These are phyloP conservation scores for Hepsetus odoe DNA, from an alignment of 2,113 vertebrate genomes.

Conservation along the genomic window DNA sequence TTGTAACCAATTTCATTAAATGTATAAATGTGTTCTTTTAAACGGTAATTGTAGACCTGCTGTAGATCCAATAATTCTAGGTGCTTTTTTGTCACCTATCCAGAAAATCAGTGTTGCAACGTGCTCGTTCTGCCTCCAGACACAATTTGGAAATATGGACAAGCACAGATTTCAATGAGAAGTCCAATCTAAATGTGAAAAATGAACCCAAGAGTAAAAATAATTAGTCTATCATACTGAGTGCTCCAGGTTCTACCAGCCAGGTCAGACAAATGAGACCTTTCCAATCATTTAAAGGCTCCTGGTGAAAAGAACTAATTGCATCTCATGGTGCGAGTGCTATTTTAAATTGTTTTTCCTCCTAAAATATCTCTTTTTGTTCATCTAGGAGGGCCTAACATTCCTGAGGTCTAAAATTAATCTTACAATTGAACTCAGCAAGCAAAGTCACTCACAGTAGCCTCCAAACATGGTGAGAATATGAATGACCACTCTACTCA, in stretches of 20 bases:
- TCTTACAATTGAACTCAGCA: constrained; percentile 34
- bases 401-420: constrained; percentile 4
- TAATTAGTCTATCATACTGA: constrained; percentile 46
- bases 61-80: no score
- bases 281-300: constrained; percentile 32
- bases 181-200: constrained; percentile 10
- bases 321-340: background rate
- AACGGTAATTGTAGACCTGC: no score
- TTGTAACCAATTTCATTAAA: no score
- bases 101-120: no score
- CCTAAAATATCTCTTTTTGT: background rate
- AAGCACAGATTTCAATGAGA: constrained; percentile 24
- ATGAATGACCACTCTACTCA: constrained; percentile 6
- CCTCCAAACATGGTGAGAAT: constrained; percentile 3
- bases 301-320: constrained; percentile 27
- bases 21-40: no score
- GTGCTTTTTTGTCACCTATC: no score
- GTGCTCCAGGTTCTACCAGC: constrained; percentile 37
- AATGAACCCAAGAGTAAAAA: constrained; percentile 18
- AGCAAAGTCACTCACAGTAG: constrained; percentile 23
- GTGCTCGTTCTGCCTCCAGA: background rate
- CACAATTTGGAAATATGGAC: constrained; percentile 13
- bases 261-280: constrained; percentile 35
- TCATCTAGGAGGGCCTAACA: constrained; percentile 6
- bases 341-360: background rate